These are phyloP conservation scores for Drosophila monieri DNA, from an alignment of 2,888 invertebrate species.

Conservation along the genomic window DNA sequence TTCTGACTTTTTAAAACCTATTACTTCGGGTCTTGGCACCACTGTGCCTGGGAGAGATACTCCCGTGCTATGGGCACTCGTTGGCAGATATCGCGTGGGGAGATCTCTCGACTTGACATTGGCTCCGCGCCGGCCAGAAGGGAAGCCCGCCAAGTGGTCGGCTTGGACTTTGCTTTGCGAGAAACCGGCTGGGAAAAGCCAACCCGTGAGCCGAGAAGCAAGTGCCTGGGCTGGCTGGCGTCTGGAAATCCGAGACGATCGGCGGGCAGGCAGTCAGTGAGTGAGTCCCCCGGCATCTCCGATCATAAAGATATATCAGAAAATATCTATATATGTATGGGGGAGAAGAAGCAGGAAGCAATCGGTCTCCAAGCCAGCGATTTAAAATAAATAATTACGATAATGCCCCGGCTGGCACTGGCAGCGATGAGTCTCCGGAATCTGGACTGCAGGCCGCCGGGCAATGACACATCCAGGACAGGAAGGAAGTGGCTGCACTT, in stretches of 20 bases:
- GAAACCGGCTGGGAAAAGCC: conserved; percentile 15
- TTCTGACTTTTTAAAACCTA: too few relatives aligned
- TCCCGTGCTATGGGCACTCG: neutral
- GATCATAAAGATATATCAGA: conserved; percentile 8
- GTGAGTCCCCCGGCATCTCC: conserved; percentile 4
- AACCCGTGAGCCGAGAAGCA: neutral
- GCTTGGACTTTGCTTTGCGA: neutral
- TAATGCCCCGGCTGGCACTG: conserved; percentile 40
- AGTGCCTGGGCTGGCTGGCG: neutral
- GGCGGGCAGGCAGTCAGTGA: neutral
- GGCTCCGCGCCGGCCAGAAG: conserved; percentile 14
- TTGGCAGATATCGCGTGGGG: conserved; percentile 26
- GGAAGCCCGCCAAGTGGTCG: conserved; percentile 33
- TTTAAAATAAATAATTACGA: conserved; percentile 67
- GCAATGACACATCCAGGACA: conserved; percentile 51
- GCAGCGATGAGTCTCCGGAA: conserved; percentile 27
- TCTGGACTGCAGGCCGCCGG: conserved; percentile 6
- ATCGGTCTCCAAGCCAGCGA: conserved; percentile 51
- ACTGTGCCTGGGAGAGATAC: neutral
- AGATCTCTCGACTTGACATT: conserved; percentile 40
- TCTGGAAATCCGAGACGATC: neutral
- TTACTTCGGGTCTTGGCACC: neutral
- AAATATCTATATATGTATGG: neutral
- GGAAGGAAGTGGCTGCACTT: conserved; percentile 58
- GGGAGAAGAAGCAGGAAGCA: conserved; percentile 32